These are phyloP conservation scores for Trachelus tabidus DNA, from an alignment of 2,888 invertebrate genomes.

Conservation along the genomic window DNA sequence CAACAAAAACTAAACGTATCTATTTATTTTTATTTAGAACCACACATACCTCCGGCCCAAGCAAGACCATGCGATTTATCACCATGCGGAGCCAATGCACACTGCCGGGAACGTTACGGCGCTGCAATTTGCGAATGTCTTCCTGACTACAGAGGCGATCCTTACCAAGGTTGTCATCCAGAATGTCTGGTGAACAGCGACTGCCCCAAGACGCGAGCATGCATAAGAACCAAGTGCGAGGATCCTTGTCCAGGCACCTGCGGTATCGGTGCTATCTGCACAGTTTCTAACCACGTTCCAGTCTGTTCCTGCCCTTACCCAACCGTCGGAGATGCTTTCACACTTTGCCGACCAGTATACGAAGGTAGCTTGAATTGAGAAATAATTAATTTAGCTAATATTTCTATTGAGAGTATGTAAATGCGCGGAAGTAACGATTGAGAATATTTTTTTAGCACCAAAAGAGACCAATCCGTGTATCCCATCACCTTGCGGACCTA, in stretches of 20 bases:
- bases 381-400: slow-evolving; percentile 38
- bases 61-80: slow-evolving; percentile 71
- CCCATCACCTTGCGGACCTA: slow-evolving; percentile 68
- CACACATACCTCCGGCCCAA: slow-evolving; percentile 31
- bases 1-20: neutral
- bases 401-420: neutral
- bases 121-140: slow-evolving; percentile 78
- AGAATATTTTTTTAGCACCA: slow-evolving; percentile 36
- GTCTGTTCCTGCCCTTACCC: slow-evolving; percentile 77
- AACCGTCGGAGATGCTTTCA: slow-evolving; percentile 83
- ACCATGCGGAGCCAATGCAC: slow-evolving; percentile 76
- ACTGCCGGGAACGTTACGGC: slow-evolving; percentile 75
- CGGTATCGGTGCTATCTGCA: slow-evolving; percentile 78
- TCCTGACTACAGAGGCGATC: slow-evolving; percentile 76
- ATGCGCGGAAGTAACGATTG: slow-evolving; percentile 21
- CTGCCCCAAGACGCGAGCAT: slow-evolving; percentile 75
- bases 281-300: slow-evolving; percentile 80
- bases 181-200: slow-evolving; percentile 82
- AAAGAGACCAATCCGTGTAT: slow-evolving; percentile 62
- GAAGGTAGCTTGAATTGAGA: slow-evolving; percentile 41
- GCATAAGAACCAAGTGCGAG: slow-evolving; percentile 76
- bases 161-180: slow-evolving; percentile 71
- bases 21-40: slow-evolving; percentile 19
- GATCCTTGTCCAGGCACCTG: slow-evolving; percentile 83
- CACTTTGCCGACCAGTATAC: slow-evolving; percentile 67